Conservation (phyloP, 2,888 invertebrate genomes). For the Elmis aenea region DNA sequence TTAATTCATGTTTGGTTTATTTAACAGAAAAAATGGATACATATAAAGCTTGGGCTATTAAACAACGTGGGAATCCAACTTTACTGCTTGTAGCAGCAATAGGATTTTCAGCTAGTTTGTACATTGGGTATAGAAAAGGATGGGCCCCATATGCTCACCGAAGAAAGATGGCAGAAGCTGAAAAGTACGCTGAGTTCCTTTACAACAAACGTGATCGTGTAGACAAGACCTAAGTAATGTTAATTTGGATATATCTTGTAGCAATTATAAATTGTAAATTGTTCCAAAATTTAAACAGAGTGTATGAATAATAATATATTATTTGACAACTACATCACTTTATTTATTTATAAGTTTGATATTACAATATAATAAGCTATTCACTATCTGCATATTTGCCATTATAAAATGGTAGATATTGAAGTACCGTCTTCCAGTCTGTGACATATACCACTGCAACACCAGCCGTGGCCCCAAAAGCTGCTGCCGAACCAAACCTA, state of each 20-base stretch:
- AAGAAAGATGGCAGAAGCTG: conserved; percentile 15
- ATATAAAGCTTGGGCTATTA: conserved; percentile 20
- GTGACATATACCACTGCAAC: conserved; percentile 63
- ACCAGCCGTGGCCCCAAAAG: conserved; percentile 64
- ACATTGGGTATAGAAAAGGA: conserved; percentile 21
- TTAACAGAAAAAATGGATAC: conserved; percentile 21
- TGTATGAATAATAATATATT: conserved; percentile 2
- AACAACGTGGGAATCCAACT: conserved; percentile 28
- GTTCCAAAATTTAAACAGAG: too few relatives aligned
- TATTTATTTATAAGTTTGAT: conserved; percentile 3
- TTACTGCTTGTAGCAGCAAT: conserved; percentile 24
- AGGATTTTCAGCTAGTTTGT: conserved; percentile 23
- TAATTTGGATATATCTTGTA: not conserved
- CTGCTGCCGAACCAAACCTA: conserved; percentile 56
- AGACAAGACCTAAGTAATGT: too few relatives aligned
- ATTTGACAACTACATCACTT: not conserved
- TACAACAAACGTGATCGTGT: too few relatives aligned
- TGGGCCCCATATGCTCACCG: conserved; percentile 28
- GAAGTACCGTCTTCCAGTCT: conserved; percentile 71
- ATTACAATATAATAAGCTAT: conserved; percentile 2
- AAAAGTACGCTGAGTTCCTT: conserved; percentile 20
- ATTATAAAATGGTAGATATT: conserved; percentile 71
- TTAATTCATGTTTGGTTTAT: too few relatives aligned
- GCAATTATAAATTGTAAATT: not conserved
- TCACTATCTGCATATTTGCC: conserved; percentile 59